phyloP scores from a whole-genome alignment of 30 jellyfish, hydroid and myxozoan genomes.

The Sanderia malayensis region DNA sequence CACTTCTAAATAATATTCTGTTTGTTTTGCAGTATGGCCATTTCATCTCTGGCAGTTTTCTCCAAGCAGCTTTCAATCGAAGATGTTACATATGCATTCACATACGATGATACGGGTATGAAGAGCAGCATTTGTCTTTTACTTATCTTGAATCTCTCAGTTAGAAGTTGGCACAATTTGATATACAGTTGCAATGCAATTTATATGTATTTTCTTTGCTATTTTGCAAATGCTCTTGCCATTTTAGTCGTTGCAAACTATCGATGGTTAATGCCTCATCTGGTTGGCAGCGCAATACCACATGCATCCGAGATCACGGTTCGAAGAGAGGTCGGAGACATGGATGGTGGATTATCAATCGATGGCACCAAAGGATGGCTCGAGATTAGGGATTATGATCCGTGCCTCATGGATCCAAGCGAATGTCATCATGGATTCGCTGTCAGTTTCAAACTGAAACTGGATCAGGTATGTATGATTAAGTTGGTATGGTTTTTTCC shows the following conservation, averaged over 20 bases:
- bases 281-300: slow-evolving; percentile 56
- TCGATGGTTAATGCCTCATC: slow-evolving; percentile 87
- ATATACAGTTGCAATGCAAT: no score
- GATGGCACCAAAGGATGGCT: slow-evolving; percentile 90
- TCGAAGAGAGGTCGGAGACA: slow-evolving; percentile 66
- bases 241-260: slow-evolving; percentile 83
- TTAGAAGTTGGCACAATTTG: no score
- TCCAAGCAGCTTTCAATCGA: slow-evolving; percentile 82
- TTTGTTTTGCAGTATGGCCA: slow-evolving; percentile 68
- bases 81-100: slow-evolving; percentile 96
- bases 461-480: slow-evolving; percentile 63
- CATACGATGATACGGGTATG: slow-evolving; percentile 90
- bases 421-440: slow-evolving; percentile 95
- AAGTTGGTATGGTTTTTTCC: no score
- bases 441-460: slow-evolving; percentile 87
- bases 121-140: no score
- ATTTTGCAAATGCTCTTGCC: background rate
- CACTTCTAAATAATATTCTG: no score
- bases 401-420: slow-evolving; percentile 66
- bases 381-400: slow-evolving; percentile 68
- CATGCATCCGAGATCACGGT: slow-evolving; percentile 76
- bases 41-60: slow-evolving; percentile 84
- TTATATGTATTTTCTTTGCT: no score
- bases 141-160: no score
- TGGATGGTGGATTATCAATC: slow-evolving; percentile 89